Evolutionary conservation across 2,113 vertebrate species (phyloP).

Genomic region (Ifrita kowaldi): DNA sequence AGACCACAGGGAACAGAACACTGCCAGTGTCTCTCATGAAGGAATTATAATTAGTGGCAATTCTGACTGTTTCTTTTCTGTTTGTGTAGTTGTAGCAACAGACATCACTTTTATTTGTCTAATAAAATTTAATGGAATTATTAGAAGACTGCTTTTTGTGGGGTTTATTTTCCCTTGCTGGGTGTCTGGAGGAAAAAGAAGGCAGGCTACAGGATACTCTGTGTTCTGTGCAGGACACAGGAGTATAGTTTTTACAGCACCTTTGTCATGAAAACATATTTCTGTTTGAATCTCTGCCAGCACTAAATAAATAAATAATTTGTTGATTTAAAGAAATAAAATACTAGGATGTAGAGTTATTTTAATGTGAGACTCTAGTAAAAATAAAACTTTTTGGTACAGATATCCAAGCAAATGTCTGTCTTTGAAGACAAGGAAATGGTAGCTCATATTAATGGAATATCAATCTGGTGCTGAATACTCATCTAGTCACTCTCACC

Average conservation of each 20-base stretch:
- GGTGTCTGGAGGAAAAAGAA: background rate
- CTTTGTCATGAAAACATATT: background rate
- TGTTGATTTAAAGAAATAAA: background rate
- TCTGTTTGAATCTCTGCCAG: background rate
- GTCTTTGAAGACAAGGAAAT: background rate
- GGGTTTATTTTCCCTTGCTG: background rate
- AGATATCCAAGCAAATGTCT: conserved; percentile 2
- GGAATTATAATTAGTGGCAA: background rate
- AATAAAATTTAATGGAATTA: background rate
- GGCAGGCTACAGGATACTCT: background rate
- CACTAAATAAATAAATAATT: background rate
- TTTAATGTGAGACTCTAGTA: background rate
- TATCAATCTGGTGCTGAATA: conserved; percentile 23
- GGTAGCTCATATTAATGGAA: conserved; percentile 28
- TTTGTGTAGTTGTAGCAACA: background rate
- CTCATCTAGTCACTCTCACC: conserved; percentile 35
- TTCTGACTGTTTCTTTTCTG: background rate
- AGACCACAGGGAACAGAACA: background rate
- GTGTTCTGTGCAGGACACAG: background rate
- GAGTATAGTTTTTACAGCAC: background rate
- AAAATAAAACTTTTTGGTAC: conserved; percentile 4
- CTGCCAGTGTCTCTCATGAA: background rate
- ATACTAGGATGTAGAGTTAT: background rate
- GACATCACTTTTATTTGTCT: background rate
- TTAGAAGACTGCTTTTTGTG: background rate